Evolutionary conservation across 2,797 vertebrate species (phyloP).

Genomic region (Pipistrellus pipistrellus): DNA sequence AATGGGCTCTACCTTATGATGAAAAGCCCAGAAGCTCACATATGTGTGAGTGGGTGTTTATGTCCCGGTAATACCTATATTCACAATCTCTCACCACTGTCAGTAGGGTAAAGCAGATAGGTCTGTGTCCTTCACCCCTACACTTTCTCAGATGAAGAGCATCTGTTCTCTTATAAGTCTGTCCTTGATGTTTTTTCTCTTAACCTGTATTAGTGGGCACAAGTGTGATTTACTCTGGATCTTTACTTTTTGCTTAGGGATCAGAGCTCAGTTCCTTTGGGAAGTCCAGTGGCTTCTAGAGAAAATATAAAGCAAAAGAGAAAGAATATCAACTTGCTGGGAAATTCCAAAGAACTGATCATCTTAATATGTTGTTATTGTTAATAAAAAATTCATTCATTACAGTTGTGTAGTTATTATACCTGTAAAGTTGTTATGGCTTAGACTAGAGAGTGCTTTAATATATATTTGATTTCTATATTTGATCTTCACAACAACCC

Average conservation of each 20-base stretch:
- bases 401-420: not conserved
- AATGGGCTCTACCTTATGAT: not conserved
- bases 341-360: slow-evolving; percentile 44
- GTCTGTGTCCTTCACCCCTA: not conserved
- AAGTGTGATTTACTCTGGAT: not conserved
- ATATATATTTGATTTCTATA: not conserved
- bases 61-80: not conserved
- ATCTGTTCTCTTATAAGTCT: not conserved
- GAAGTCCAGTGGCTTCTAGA: slow-evolving; percentile 36
- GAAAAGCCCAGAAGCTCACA: not conserved
- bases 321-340: slow-evolving; percentile 19
- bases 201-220: not conserved
- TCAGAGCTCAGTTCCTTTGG: slow-evolving; percentile 14
- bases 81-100: not conserved
- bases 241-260: slow-evolving; percentile 49
- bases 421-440: not conserved
- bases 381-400: slow-evolving; percentile 42
- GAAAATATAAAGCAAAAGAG: slow-evolving; percentile 31
- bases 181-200: slow-evolving; percentile 1
- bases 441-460: slow-evolving; percentile 40
- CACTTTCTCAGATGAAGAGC: slow-evolving; percentile 27
- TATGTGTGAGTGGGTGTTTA: not conserved
- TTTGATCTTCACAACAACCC: slow-evolving; percentile 40
- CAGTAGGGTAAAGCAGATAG: not conserved
- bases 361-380: not conserved